Evolutionary conservation across 2,797 vertebrate species (phyloP), one percentile per base, ranked within the genome.

Genomic region (Crax fasciolata): DNA sequence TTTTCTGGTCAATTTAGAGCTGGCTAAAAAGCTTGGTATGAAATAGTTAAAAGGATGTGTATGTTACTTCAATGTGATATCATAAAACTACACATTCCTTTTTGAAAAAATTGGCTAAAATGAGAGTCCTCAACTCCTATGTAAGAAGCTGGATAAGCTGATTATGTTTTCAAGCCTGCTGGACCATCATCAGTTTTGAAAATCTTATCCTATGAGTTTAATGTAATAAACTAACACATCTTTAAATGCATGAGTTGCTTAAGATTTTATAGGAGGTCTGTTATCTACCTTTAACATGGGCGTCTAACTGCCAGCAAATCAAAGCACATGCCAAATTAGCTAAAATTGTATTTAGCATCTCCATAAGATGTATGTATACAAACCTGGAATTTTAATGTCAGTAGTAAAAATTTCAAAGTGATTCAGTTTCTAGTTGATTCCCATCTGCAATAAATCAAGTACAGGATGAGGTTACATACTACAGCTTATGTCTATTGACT

Each of bases 401-500:
- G 94, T 94, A 96, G 95, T 98, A 97, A 97, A 98, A 97, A 94
- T 96, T 98, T 95, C 96, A 97, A 97, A 98, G 97, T 90, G 94
- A 98, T 98, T 98, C 97, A 59, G 79, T 97, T 98, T 98, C 96
- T 96, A 96, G 97, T 97, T 96, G 97, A 98, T 98, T 98, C 98
- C 98, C 98, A 98, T 99, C 98, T 98, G 98, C 97, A 98, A 98
- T 98, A 98, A 99, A 99, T 99, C 98, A 99, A 98, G 97, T 70
- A 84, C 93, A 95, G 97, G 97, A 97, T 98, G 98, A 99, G 97
- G 98, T 98, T 98, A 98, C 98, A 98, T 95, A 98, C 93, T 97
- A 96, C 67, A 57, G 96, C 97, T 97, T 98, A 68, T 88, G 97
- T 98, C 98, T 98, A 97, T 97, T 97, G 98, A 98, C 98, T 99